phyloP scores from a whole-genome alignment of 2,797 vertebrate genomes.

The Carduelis carduelis region DNA sequence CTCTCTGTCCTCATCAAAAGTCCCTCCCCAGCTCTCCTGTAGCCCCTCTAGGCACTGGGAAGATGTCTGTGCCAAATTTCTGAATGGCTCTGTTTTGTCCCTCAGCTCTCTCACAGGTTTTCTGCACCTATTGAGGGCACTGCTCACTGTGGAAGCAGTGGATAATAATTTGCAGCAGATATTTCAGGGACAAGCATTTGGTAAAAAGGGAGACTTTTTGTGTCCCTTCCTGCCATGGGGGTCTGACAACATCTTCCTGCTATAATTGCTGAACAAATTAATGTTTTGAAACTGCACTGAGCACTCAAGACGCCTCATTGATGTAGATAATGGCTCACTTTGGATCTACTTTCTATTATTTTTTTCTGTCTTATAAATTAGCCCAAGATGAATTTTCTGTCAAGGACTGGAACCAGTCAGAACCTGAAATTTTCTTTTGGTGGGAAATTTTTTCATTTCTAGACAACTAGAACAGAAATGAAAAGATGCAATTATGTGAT shows the following conservation, averaged over 20 bases:
- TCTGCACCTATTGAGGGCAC: rapidly evolving
- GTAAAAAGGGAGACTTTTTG: neutral
- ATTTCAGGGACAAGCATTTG: neutral
- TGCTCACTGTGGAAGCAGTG: neutral
- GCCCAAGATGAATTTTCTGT: neutral
- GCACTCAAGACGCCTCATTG: neutral
- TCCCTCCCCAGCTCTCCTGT: neutral
- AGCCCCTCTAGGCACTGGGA: neutral
- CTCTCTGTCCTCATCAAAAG: neutral
- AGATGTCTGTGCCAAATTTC: neutral
- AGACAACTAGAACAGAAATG: neutral
- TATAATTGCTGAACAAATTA: neutral
- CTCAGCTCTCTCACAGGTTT: neutral
- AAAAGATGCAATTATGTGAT: neutral
- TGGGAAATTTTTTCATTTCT: neutral
- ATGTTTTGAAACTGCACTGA: neutral
- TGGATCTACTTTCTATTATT: neutral
- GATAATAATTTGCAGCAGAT: neutral
- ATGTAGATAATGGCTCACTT: neutral
- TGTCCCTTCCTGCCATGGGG: rapidly evolving
- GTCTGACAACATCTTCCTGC: neutral
- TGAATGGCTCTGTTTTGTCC: neutral
- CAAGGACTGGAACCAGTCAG: neutral
- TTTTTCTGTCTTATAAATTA: neutral
- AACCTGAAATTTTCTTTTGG: neutral